Conservation (phyloP, 2,797 vertebrate species). For the Tapera naevia region DNA sequence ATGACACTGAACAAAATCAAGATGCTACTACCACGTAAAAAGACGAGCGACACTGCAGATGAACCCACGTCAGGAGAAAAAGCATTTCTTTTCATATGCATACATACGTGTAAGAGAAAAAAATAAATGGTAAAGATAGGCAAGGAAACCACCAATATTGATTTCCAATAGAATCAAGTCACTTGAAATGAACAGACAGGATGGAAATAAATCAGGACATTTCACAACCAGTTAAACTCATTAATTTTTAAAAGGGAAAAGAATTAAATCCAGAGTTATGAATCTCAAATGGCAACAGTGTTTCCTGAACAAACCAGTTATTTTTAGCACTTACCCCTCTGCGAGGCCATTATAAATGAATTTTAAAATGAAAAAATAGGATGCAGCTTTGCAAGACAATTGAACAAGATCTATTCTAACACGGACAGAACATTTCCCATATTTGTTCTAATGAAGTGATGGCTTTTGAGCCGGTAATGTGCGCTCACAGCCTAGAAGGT, state of each 20-base stretch:
- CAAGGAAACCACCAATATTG: slow-evolving; percentile 27
- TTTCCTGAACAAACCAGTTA: slow-evolving; percentile 69
- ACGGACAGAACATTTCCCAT: slow-evolving; percentile 32
- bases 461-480: not conserved
- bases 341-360: slow-evolving; percentile 65
- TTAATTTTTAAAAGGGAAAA: slow-evolving; percentile 73
- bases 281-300: slow-evolving; percentile 53
- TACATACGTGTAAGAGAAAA: not conserved
- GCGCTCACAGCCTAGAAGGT: too few species aligned
- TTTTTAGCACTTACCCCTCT: slow-evolving; percentile 23
- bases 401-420: slow-evolving; percentile 52
- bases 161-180: slow-evolving; percentile 60
- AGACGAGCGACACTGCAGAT: not conserved
- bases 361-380: slow-evolving; percentile 63
- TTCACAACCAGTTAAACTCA: slow-evolving; percentile 66
- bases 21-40: not conserved
- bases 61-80: not conserved
- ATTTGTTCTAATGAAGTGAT: slow-evolving; percentile 47
- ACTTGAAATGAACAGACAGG: slow-evolving; percentile 55
- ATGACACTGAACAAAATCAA: not conserved
- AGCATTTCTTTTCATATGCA: not conserved
- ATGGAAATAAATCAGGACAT: slow-evolving; percentile 66
- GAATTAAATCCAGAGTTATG: slow-evolving; percentile 60
- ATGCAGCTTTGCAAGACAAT: slow-evolving; percentile 12
- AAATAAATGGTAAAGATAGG: not conserved